Conservation (phyloP, 2,888 invertebrate species). For the Gibbula magus region DNA sequence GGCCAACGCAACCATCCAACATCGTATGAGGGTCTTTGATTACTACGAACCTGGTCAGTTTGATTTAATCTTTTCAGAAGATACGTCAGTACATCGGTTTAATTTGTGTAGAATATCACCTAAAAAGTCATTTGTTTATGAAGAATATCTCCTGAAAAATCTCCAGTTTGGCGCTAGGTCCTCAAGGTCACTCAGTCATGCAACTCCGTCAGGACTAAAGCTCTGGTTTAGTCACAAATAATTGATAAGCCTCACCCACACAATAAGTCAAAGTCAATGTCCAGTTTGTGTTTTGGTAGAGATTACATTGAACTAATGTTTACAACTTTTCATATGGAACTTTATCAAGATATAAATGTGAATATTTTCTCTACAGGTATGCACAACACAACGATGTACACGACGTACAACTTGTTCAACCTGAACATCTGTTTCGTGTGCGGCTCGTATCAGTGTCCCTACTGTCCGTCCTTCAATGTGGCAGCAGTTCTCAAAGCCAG, state of each 20-base stretch:
- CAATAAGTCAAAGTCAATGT: no score
- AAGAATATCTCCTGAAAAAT: no score
- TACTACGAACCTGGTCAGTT: slow-evolving; percentile 93
- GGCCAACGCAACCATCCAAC: slow-evolving; percentile 95
- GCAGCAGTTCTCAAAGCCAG: slow-evolving; percentile 59
- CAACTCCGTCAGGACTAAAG: no score
- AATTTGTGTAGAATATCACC: no score
- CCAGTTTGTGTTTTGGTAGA: no score
- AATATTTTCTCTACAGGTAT: slow-evolving; percentile 62
- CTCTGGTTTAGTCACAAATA: no score
- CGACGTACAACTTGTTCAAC: slow-evolving; percentile 70
- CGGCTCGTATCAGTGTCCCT: slow-evolving; percentile 76
- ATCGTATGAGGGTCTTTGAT: slow-evolving; percentile 93
- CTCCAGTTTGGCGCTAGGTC: neutral
- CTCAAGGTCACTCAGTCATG: no score
- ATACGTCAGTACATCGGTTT: no score
- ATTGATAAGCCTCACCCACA: no score
- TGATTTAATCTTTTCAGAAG: no score
- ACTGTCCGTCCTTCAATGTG: slow-evolving; percentile 74
- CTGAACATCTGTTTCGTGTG: slow-evolving; percentile 75
- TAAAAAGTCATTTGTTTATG: no score
- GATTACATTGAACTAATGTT: neutral
- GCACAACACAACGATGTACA: slow-evolving; percentile 71
- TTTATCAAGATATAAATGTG: neutral
- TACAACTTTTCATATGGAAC: neutral